A percentile compares a stretch with the other conserved stretches of the same genome.
Conservation (phyloP, 2,888 invertebrate genomes). For the Loripinus fragilis region DNA sequence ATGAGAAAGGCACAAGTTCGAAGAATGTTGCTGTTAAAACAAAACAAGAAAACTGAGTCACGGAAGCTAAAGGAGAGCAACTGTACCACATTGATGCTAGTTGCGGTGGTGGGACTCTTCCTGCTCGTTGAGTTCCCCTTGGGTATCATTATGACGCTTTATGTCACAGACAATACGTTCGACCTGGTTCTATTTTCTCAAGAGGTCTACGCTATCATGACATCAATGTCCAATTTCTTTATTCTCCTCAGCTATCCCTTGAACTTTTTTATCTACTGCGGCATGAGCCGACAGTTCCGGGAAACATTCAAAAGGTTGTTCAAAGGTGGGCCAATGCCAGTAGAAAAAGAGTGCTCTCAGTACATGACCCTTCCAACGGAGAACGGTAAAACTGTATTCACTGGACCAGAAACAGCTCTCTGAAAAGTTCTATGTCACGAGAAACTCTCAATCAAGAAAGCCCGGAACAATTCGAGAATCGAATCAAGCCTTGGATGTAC, state of each 20-base stretch:
- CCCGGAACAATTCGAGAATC: too few species aligned
- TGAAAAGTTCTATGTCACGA: too few species aligned
- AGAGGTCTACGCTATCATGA: slow-evolving; percentile 70
- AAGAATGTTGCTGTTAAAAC: slow-evolving; percentile 90
- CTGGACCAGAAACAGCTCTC: slow-evolving; percentile 75
- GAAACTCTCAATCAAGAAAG: too few species aligned
- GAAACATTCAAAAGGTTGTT: slow-evolving; percentile 95
- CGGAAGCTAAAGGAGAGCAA: slow-evolving; percentile 81
- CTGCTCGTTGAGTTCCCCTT: slow-evolving; percentile 85
- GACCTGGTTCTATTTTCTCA: slow-evolving; percentile 58
- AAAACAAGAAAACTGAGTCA: slow-evolving; percentile 86
- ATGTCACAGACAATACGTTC: slow-evolving; percentile 87
- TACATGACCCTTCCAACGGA: slow-evolving; percentile 80
- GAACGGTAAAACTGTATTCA: slow-evolving; percentile 74
- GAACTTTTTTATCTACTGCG: slow-evolving; percentile 97
- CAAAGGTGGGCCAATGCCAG: slow-evolving; percentile 83
- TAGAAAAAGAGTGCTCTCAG: slow-evolving; percentile 77
- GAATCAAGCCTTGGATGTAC: too few species aligned
- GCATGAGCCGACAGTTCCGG: slow-evolving; percentile 97
- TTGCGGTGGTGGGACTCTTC: slow-evolving; percentile 84
- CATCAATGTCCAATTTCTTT: slow-evolving; percentile 92
- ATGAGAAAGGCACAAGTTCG: slow-evolving; percentile 93
- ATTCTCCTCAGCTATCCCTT: slow-evolving; percentile 96
- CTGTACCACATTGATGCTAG: slow-evolving; percentile 83
- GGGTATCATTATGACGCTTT: slow-evolving; percentile 86